These are phyloP conservation scores for Luehdorfia chinensis DNA, from an alignment of 1,140 invertebrate genomes.

Conservation along the genomic window DNA sequence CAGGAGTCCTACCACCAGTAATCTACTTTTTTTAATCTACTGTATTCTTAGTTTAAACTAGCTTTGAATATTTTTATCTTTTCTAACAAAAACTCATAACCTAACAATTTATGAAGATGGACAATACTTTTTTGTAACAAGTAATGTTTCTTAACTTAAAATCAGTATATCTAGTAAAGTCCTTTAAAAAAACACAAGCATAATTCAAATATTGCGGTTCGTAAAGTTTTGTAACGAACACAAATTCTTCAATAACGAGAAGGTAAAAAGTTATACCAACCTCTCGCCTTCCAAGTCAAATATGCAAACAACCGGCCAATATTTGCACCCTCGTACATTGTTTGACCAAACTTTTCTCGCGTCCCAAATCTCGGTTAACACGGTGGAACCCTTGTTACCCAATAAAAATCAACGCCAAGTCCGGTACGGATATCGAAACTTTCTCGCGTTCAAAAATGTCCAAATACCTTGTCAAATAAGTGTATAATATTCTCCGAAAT, in stretches of 20 bases:
- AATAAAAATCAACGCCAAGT: conserved; percentile 67
- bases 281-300: conserved; percentile 42
- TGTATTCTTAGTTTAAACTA: too few relatives aligned
- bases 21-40: too few relatives aligned
- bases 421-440: conserved; percentile 66
- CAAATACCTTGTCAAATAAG: conserved; percentile 20
- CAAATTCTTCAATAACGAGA: conserved; percentile 17
- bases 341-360: conserved; percentile 49
- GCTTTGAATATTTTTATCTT: too few relatives aligned
- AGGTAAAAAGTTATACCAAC: conserved; percentile 31
- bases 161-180: too few relatives aligned
- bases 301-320: conserved; percentile 28
- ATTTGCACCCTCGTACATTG: conserved; percentile 40
- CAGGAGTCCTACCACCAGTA: too few relatives aligned
- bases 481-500: conserved; percentile 13
- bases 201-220: not conserved
- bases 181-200: too few relatives aligned
- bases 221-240: not conserved
- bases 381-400: conserved; percentile 48
- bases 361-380: conserved; percentile 46
- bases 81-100: too few relatives aligned
- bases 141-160: too few relatives aligned
- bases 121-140: too few relatives aligned
- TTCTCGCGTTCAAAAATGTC: conserved; percentile 55
- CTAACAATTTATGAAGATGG: too few relatives aligned